Base-by-base conservation (phyloP, 2,797 vertebrate genomes). In the Tokudaia muenninki region DNA sequence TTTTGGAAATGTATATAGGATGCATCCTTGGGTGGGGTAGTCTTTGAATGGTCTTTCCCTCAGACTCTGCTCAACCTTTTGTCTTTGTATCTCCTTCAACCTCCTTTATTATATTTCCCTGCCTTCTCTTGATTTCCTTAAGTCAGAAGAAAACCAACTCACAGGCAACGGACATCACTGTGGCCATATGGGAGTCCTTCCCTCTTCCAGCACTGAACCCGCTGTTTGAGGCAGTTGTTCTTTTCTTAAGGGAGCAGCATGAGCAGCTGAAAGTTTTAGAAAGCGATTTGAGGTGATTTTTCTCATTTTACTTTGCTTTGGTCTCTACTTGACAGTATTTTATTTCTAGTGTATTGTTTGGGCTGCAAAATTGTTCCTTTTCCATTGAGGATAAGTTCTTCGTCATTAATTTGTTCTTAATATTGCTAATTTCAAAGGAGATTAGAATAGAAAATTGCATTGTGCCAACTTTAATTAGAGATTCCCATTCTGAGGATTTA, bases 331-430 rank as follows among this genome's bases (percentile, higher is more conserved):
- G 31, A 83, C 0, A 77, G 44, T 75, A 26, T 70, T 90, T 75
- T 1, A n/a, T 67, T 79, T 44, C 70, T 59, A 72, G 4, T 59
- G 80, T 95, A 95, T 91, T 89, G 55, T 70, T 83, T 92, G 37
- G 75, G 44, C 57, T 95, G 24, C n/a, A 0, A 4, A 55, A 80
- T 55, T 29, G 29, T 44, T 63, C 31, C n/a, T 86, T 47, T 86
- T 95, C 94, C 34, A 74, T 8, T 57, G 21, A 96, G 34, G 9
- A 57, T 88, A 79, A 44, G 67, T 83, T 80, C 91, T 67, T 55
- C 34, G 50, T 92, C 31, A 61, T 96, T 93, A 16, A 94, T 94
- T 94, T 95, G 47, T 29, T 90, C 10, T 92, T 80, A 88, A 94
- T 95, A 82, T 34, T 63, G 2, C 44, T 78, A 84, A 92, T 79